phyloP scores from a whole-genome alignment of 2,113 vertebrate species.

The Leuciscus idus region DNA sequence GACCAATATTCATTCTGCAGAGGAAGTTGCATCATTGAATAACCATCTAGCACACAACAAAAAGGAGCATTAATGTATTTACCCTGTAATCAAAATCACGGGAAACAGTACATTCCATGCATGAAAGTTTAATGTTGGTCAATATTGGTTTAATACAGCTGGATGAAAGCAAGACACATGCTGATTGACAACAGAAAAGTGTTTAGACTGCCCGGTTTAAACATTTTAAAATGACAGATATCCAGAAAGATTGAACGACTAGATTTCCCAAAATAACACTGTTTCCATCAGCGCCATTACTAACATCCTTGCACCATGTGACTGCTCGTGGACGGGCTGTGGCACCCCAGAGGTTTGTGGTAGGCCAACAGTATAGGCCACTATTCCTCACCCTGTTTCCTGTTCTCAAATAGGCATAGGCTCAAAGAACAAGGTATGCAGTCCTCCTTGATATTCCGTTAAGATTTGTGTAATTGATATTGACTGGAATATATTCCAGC shows the following conservation, averaged over 20 bases:
- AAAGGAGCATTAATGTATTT: constrained; percentile 1
- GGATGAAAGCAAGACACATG: not conserved
- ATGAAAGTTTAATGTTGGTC: not conserved
- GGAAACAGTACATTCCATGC: not conserved
- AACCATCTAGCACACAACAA: not conserved
- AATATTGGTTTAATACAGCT: constrained; percentile 8
- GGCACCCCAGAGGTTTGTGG: not conserved
- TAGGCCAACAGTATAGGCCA: not conserved
- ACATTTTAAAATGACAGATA: constrained; percentile 11
- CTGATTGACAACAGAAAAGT: constrained; percentile 1
- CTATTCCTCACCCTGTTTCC: not conserved
- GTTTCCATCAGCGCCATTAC: not conserved
- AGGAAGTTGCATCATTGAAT: not conserved
- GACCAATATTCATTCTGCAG: not conserved
- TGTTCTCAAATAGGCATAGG: constrained; percentile 2
- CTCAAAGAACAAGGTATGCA: constrained; percentile 20
- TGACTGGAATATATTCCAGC: constrained; percentile 53
- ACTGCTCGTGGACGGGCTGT: not conserved
- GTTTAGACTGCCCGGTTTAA: not conserved
- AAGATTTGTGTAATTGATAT: constrained; percentile 48
- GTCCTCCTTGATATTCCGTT: constrained; percentile 12
- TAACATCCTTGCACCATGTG: not conserved
- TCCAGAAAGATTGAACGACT: not conserved
- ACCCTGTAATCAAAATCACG: not conserved
- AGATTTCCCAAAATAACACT: constrained; percentile 17